Base-by-base conservation (phyloP, 2,888 invertebrate genomes). In the Athalia cordata region DNA sequence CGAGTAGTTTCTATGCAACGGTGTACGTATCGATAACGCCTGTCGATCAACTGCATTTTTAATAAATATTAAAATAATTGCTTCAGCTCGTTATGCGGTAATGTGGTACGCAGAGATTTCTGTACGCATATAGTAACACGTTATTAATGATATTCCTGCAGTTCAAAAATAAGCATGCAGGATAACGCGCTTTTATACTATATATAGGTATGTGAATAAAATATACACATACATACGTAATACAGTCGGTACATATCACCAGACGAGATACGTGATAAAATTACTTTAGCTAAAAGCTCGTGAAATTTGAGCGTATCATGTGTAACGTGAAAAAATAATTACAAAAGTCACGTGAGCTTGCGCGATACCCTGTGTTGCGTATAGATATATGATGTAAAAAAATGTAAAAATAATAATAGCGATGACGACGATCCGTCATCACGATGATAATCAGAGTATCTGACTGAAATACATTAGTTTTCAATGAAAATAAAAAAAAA, bases 261-360 rank as follows among this genome's bases (percentile, higher is more conserved):
- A n/a, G 8, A 45, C 4, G 72, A 57, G 49, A 67, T 47, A 52
- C 13, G 77, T 78, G 81, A 84, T 83, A 72, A 79, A 82, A 84
- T 84, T 84, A 82, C 75, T 81, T 79, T 78, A 70, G 78, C 78
- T 65, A 78, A 77, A 68, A 81, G 77, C 70, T 77, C 76, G 66
- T 66, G 76, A 79, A 81, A 80, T 79, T 72, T 13, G 59, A 72
- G 72, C 72, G 59, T 59, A 72, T 72, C 72, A 57, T 72, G 72
- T 29, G 29, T 72, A 47, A 72, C 68, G 47, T 57, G 72, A 72
- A 72, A 70, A 72, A 72, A 72, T 72, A 72, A 72, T 70, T 15
- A 55, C 55, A 43, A 11, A 59, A 9, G 13, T 47, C 59, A 13
- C 9, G 59, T 47, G 13, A 72, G n/a, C 45, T 43, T 47, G 59